Evolutionary conservation across 2,113 vertebrate species (phyloP).

Genomic region (Dunckerocampus dactyliophorus): DNA sequence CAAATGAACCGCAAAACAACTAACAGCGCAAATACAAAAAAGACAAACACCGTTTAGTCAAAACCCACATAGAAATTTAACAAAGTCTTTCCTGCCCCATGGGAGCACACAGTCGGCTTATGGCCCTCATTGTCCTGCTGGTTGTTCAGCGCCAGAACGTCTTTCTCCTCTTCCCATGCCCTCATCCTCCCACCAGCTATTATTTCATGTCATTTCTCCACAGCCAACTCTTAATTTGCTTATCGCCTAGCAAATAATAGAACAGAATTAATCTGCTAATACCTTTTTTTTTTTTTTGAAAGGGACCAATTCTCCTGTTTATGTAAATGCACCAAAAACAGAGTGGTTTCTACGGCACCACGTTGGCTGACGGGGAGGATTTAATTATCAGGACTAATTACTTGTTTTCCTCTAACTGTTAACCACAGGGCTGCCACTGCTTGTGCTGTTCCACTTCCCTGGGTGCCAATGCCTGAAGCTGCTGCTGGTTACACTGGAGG

Average conservation of each 20-base stretch:
- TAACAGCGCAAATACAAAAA: not conserved
- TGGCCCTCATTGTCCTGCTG: constrained; percentile 21
- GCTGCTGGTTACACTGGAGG: constrained; percentile 9
- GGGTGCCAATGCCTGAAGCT: constrained; percentile 28
- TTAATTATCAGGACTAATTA: constrained; percentile 68
- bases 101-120: constrained; percentile 17
- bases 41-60: constrained; percentile 13
- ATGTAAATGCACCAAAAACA: constrained; percentile 38
- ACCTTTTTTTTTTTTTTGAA: constrained; percentile 26
- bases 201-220: constrained; percentile 38
- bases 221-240: constrained; percentile 59
- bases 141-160: constrained; percentile 15
- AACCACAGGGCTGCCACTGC: constrained; percentile 36
- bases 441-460: constrained; percentile 18
- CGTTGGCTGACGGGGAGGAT: constrained; percentile 47
- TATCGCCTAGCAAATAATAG: constrained; percentile 54
- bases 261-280: constrained; percentile 61
- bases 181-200: constrained; percentile 18
- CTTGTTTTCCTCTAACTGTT: constrained; percentile 50
- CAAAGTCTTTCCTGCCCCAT: constrained; percentile 3
- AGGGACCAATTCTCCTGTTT: constrained; percentile 42
- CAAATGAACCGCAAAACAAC: not conserved
- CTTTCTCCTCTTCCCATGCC: constrained; percentile 1
- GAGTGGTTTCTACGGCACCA: constrained; percentile 14
- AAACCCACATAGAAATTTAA: constrained; percentile 9